phyloP scores from a whole-genome alignment of 2,113 vertebrate genomes.

The Carollia perspicillata region DNA sequence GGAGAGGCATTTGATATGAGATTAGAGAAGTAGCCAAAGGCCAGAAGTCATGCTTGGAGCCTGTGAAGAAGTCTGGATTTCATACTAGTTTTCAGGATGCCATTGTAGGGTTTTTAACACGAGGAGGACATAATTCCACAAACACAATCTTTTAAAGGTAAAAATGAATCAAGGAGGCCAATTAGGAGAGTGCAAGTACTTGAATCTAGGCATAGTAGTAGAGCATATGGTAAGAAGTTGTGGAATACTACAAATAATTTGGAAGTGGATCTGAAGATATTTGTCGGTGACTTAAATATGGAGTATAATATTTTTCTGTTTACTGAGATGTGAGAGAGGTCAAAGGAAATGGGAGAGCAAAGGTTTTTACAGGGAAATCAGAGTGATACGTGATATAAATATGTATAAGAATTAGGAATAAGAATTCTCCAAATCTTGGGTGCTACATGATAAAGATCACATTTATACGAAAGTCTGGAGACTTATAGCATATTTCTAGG shows the following conservation, averaged over 20 bases:
- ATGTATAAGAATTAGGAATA: neutral
- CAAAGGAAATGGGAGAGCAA: neutral
- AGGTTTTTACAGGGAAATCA: conserved; percentile 5
- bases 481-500: neutral
- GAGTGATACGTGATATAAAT: neutral
- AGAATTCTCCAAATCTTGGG: neutral
- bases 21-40: neutral
- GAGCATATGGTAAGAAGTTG: neutral
- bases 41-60: neutral
- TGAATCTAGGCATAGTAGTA: neutral
- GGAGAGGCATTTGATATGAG: neutral
- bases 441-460: neutral
- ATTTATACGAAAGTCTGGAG: neutral
- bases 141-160: neutral
- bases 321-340: neutral
- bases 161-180: neutral
- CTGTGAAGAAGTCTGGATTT: neutral
- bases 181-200: neutral
- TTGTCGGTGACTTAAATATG: neutral
- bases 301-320: neutral
- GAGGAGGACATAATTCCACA: neutral
- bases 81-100: neutral
- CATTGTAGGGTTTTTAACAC: neutral
- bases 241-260: neutral
- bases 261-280: neutral